A percentile compares a stretch with the other conserved stretches of the same genome.
phyloP scores from a whole-genome alignment of 2,113 vertebrate genomes.

The Phyllostomus hastatus region DNA sequence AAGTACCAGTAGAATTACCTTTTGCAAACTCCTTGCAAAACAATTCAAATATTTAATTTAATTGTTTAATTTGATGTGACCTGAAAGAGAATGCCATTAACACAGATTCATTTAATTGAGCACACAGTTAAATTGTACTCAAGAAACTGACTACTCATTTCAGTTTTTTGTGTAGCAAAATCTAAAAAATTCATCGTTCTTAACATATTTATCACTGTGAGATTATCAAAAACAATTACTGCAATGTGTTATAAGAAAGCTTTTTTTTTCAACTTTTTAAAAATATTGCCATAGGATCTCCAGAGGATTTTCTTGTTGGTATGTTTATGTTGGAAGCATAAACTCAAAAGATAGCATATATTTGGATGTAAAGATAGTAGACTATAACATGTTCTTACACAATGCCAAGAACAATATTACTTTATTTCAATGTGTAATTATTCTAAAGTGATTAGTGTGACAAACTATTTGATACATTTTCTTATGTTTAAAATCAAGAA shows the following conservation, averaged over 20 bases:
- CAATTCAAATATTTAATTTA: slow-evolving; percentile 35
- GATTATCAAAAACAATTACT: background rate
- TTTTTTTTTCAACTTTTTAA: background rate
- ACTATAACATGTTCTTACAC: background rate
- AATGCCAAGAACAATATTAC: background rate
- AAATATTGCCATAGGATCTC: background rate
- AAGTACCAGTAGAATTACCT: slow-evolving; percentile 9
- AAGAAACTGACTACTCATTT: background rate
- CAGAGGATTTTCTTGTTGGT: background rate
- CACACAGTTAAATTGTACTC: background rate
- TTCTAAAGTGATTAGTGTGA: background rate
- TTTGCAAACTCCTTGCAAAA: slow-evolving; percentile 31
- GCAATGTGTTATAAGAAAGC: background rate
- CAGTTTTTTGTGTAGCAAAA: background rate
- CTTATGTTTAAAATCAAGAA: background rate
- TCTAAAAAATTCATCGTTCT: background rate
- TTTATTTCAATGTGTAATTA: background rate
- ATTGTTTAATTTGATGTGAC: slow-evolving; percentile 41
- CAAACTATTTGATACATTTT: background rate
- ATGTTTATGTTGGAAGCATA: background rate
- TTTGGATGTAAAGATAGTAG: background rate
- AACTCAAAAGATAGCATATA: background rate
- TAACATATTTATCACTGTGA: background rate
- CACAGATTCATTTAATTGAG: slow-evolving; percentile 23
- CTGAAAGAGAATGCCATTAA: slow-evolving; percentile 33